Evolutionary conservation across 2,113 vertebrate genomes (phyloP).

Genomic region (Callionymus lyra): DNA sequence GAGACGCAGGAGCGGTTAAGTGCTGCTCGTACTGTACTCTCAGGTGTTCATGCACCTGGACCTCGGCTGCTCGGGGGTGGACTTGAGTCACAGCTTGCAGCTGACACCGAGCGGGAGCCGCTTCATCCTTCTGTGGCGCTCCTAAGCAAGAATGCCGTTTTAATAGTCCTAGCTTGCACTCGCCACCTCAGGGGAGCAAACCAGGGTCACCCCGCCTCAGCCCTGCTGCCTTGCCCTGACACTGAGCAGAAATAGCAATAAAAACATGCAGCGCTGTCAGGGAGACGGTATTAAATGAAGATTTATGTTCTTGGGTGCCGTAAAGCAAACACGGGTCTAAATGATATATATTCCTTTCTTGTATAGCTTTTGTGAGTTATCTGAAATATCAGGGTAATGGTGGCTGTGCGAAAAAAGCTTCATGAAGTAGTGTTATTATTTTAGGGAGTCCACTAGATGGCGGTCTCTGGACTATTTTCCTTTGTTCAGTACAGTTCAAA

Average conservation of each 20-base stretch:
- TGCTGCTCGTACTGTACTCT: slow-evolving; percentile 1
- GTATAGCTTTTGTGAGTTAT: not conserved
- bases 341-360: too few relatives aligned
- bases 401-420: too few relatives aligned
- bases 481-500: too few relatives aligned
- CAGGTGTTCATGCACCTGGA: not conserved
- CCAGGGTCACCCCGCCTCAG: slow-evolving; percentile 39
- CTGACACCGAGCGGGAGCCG: slow-evolving; percentile 24
- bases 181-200: slow-evolving; percentile 25
- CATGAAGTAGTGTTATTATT: too few relatives aligned
- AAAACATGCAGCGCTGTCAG: slow-evolving; percentile 17
- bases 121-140: slow-evolving; percentile 9
- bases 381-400: too few relatives aligned
- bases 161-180: slow-evolving; percentile 26
- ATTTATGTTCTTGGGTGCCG: slow-evolving; percentile 6
- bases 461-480: too few relatives aligned
- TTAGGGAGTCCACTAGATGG: too few relatives aligned
- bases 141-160: slow-evolving; percentile 2
- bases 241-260: slow-evolving; percentile 14
- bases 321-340: not conserved
- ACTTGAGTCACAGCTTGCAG: slow-evolving; percentile 14
- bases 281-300: slow-evolving; percentile 1
- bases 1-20: not conserved
- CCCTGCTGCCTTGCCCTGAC: slow-evolving; percentile 22
- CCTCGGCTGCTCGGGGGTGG: not conserved